These are phyloP conservation scores for Leptinotarsa peninsularis DNA, from an alignment of 2,888 invertebrate genomes.

Conservation along the genomic window DNA sequence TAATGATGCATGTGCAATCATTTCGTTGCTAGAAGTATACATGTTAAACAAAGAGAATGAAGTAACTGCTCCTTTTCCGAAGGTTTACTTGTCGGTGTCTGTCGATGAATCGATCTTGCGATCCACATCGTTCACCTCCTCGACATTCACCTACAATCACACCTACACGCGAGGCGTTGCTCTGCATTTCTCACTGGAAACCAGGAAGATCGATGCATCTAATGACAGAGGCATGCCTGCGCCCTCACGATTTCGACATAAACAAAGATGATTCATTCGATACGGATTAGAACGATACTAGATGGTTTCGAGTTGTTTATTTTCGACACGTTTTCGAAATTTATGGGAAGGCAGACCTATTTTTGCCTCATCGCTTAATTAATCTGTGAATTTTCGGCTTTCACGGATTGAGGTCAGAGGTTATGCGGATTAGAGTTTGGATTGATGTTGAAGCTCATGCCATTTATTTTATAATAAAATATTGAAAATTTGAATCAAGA, in stretches of 20 bases:
- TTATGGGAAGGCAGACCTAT: constrained; percentile 3
- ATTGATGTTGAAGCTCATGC: too few species aligned
- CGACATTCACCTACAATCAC: constrained; percentile 12
- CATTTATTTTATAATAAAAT: too few species aligned
- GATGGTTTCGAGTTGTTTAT: constrained; percentile 21
- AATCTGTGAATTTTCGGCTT: constrained; percentile 10
- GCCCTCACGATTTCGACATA: constrained; percentile 38
- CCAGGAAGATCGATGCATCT: constrained; percentile 17
- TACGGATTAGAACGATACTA: constrained; percentile 31
- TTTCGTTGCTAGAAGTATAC: too few species aligned
- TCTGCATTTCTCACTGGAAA: constrained; percentile 7
- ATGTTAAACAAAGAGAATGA: not conserved
- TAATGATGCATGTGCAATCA: too few species aligned
- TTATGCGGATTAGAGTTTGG: not conserved
- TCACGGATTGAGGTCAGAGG: not conserved
- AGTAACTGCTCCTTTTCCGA: not conserved
- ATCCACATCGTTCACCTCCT: not conserved
- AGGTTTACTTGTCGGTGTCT: not conserved
- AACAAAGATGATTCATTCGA: constrained; percentile 36
- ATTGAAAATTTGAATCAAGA: too few species aligned
- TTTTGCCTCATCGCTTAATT: constrained; percentile 22
- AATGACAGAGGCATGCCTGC: constrained; percentile 34
- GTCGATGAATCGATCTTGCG: constrained; percentile 1
- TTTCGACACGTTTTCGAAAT: constrained; percentile 25
- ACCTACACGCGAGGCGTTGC: constrained; percentile 14